Evolutionary conservation across 2,888 invertebrate species (phyloP).

Genomic region (Clusia tigrina): DNA sequence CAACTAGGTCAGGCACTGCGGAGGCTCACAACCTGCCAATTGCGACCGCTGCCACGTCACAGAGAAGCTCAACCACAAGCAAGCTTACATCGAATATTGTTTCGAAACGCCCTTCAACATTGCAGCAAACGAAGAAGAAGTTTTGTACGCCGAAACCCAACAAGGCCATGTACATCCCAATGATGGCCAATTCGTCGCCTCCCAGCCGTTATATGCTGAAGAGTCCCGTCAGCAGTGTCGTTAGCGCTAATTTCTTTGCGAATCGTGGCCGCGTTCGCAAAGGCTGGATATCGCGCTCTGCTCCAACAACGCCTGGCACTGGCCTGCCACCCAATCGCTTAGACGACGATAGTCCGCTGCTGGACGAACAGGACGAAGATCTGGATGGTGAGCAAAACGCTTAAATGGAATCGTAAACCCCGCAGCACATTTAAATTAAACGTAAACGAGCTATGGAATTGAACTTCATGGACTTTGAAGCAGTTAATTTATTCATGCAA

Average conservation of each 20-base stretch:
- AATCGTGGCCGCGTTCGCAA: constrained; percentile 64
- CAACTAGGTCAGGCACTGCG: constrained; percentile 21
- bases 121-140: constrained; percentile 62
- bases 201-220: constrained; percentile 50
- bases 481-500: too few relatives aligned
- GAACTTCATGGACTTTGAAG: background rate
- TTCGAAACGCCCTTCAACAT: constrained; percentile 51
- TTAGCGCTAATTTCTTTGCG: constrained; percentile 57
- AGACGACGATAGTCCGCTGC: constrained; percentile 73
- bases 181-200: constrained; percentile 58
- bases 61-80: constrained; percentile 5
- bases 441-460: background rate
- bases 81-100: constrained; percentile 26
- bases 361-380: constrained; percentile 69
- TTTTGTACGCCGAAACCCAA: constrained; percentile 67
- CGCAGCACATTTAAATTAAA: background rate
- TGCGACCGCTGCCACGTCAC: background rate
- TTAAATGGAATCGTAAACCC: constrained; percentile 38
- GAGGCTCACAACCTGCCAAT: background rate
- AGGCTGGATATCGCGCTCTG: constrained; percentile 77
- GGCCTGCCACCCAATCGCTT: constrained; percentile 71
- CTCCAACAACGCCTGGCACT: constrained; percentile 80
- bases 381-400: constrained; percentile 53
- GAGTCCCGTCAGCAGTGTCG: constrained; percentile 59
- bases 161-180: constrained; percentile 76